Evolutionary conservation across 2,888 invertebrate species (phyloP), one percentile per base, ranked within the genome.

Genomic region (Patella pellucida): DNA sequence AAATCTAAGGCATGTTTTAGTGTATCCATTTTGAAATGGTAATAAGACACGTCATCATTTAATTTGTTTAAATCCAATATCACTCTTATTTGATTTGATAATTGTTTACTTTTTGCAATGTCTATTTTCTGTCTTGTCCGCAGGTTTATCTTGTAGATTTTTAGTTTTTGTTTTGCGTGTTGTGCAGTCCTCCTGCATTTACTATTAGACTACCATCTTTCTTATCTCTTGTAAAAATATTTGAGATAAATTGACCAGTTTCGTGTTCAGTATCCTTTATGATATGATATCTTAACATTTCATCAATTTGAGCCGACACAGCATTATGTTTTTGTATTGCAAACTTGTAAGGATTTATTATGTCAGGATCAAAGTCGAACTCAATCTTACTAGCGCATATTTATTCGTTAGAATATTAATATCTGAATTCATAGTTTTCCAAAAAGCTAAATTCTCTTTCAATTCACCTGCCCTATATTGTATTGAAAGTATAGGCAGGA

Each of bases 11-110:
- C 76, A 16, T 71, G 71, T 67, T 76, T 67, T 70, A 81, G 75
- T 15, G 79, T 78, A 14, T 81, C 79, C 78, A 81, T 81, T 71
- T 81, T 81, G 52, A 79, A 79, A 74, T 76, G 79, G 15, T 73
- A 72, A 52, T 81, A 79, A n/a, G 23, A 52, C 14, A 81, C 67
- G 68, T 15, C 23, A 19, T 72, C 62, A 73, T 81, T 81, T 50
- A 77, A 54, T 12, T 77, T 27, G 77, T 80, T 80, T 0, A 56
- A 14, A 19, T 56, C 56, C n/a, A 56, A 56, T n/a, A 56, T 72
- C 51, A 41, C 68, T 9, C 73, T 67, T n/a, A n/a, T n/a, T n/a
- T n/a, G n/a, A n/a, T n/a, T n/a, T n/a, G n/a, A n/a, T n/a, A n/a
- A n/a, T n/a, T n/a, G n/a, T n/a, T n/a, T n/a, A n/a, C n/a, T n/a